These are phyloP conservation scores for Tinea trinotella DNA, from an alignment of 2,888 invertebrate species.

Conservation along the genomic window DNA sequence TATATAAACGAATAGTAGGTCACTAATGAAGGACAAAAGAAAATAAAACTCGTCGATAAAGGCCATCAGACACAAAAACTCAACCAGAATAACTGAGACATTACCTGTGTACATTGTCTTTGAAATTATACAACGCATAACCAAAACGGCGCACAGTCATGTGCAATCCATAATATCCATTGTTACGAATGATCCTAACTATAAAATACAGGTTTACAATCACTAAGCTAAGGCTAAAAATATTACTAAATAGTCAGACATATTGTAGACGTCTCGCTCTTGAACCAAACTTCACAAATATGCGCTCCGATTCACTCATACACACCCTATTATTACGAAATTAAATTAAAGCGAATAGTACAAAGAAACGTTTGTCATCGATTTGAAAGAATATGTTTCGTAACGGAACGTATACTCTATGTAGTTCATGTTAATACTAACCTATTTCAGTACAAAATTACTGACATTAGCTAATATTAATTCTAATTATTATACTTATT, in stretches of 20 bases:
- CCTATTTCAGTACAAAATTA: too few relatives aligned
- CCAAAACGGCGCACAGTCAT: constrained; percentile 31
- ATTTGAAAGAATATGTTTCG: not conserved
- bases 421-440: too few relatives aligned
- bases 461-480: too few relatives aligned
- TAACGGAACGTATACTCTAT: not conserved
- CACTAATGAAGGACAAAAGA: constrained; percentile 63
- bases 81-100: constrained; percentile 23
- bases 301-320: constrained; percentile 1
- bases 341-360: not conserved
- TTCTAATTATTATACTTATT: too few relatives aligned
- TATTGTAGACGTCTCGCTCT: constrained; percentile 68
- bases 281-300: constrained; percentile 27
- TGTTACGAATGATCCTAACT: constrained; percentile 35
- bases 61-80: constrained; percentile 67
- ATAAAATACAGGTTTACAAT: constrained; percentile 36
- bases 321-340: not conserved
- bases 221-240: constrained; percentile 61
- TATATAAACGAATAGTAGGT: constrained; percentile 4
- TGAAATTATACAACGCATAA: not conserved
- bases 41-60: constrained; percentile 69
- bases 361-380: not conserved
- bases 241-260: constrained; percentile 72
- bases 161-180: constrained; percentile 54
- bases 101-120: constrained; percentile 45